Evolutionary conservation across 2,797 vertebrate genomes (phyloP), one percentile per base, ranked within the genome.

Genomic region (Takifugu rubripes): DNA sequence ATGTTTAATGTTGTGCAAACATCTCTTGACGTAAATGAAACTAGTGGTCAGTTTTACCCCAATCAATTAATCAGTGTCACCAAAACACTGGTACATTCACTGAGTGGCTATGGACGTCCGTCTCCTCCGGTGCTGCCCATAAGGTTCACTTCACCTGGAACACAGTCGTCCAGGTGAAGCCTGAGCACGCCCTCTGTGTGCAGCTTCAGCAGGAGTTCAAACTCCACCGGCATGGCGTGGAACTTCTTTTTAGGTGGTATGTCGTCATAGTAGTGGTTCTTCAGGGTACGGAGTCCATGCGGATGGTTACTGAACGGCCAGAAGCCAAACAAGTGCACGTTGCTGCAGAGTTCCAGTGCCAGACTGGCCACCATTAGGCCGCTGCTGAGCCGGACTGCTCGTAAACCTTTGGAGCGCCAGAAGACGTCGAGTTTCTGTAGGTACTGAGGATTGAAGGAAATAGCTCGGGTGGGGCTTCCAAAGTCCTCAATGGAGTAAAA

Each of bases 261-360:
- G 82, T 99, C 80, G 55, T 98, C 95, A 0, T 97, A 98, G 78
- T 98, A 98, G 77, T 97, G 96, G 77, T 98, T 94, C 50, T 82
- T 94, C 64, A 99, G 80, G 2, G 82, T 58, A 1, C 59, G 79
- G 14, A 87, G 15, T 52, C 84, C 79, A 2, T 91, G 66, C 0
- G 90, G 79, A 52, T 92, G 92, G 65, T 85, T 84, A 27, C 84
- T 85, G 77, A 96, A 98, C 36, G 97, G 97, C 96, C 97, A 99
- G 75, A 97, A 98, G 3, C 97, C 97, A 0, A 95, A 99, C 2
- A 99, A 83, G 54, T 93, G 91, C 21, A 21, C 21, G 21, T 21
- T 21, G 21, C 21, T 21, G 21, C 21, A 21, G 21, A 21, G 21
- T 21, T 21, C 21, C 21, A 21, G 21, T 21, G 21, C 21, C 21